Conservation (phyloP, 1,140 invertebrate genomes). For the Hirudo medicinalis region DNA sequence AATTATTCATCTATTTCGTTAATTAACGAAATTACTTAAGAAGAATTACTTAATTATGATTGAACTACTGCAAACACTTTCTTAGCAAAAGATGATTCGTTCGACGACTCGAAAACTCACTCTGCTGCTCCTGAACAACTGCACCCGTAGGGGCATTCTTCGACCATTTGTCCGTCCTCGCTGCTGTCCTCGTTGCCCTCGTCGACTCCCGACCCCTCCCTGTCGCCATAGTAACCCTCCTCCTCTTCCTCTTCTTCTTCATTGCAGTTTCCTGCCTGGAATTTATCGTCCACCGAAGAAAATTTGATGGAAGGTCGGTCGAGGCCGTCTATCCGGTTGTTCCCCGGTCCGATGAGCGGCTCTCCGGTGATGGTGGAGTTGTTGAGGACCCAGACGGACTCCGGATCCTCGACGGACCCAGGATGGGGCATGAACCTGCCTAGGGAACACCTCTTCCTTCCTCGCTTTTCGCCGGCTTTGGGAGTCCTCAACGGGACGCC, state of each 20-base stretch:
- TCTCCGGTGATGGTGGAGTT: not conserved
- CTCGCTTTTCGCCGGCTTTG: too few species aligned
- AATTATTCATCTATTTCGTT: too few species aligned
- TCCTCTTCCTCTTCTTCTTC: not conserved
- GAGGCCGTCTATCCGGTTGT: too few species aligned
- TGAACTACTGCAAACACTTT: too few species aligned
- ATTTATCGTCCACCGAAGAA: not conserved
- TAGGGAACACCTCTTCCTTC: not conserved
- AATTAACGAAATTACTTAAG: too few species aligned
- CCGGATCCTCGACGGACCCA: not conserved
- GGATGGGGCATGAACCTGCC: not conserved
- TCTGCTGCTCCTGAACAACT: too few species aligned
- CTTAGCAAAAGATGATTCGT: too few species aligned
- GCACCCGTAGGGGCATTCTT: too few species aligned
- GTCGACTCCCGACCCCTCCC: not conserved
- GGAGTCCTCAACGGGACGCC: too few species aligned
- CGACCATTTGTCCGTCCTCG: not conserved
- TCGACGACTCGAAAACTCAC: too few species aligned
- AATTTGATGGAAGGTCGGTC: not conserved
- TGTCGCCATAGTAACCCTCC: not conserved
- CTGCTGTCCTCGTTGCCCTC: not conserved
- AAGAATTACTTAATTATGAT: too few species aligned
- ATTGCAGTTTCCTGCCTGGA: not conserved
- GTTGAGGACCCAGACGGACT: conserved; percentile 1
- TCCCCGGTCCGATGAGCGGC: not conserved